Conservation (phyloP, 2,888 invertebrate species). For the Heteromyza rotundicornis region DNA sequence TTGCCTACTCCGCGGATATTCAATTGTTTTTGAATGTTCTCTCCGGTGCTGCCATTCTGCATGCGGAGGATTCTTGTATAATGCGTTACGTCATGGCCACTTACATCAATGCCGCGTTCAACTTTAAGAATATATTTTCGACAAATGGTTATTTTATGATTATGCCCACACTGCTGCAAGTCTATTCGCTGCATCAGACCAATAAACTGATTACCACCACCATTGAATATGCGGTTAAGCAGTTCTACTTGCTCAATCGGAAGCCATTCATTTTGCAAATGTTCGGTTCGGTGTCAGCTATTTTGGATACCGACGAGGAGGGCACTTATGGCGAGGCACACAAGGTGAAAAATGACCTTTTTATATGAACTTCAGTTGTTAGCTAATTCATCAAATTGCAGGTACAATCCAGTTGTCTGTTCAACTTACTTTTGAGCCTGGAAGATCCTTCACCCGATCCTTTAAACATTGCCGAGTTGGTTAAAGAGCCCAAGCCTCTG, state of each 20-base stretch:
- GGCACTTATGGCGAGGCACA: constrained; percentile 90
- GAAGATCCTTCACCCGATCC: constrained; percentile 96
- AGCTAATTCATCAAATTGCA: constrained; percentile 48
- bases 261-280: constrained; percentile 98
- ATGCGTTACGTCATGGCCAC: constrained; percentile 95
- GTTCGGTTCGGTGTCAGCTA: constrained; percentile 98
- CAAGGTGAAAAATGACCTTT: constrained; percentile 67
- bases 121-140: constrained; percentile 98
- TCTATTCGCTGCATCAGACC: constrained; percentile 97
- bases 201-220: constrained; percentile 94
- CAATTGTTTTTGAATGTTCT: constrained; percentile 97
- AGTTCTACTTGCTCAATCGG: constrained; percentile 96
- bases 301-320: constrained; percentile 89
- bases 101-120: constrained; percentile 95
- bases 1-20: constrained; percentile 95
- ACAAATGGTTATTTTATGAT: constrained; percentile 97
- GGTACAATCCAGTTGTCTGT: constrained; percentile 90
- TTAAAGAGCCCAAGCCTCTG: constrained; percentile 88
- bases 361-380: neutral
- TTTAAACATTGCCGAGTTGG: constrained; percentile 87
- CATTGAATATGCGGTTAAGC: constrained; percentile 97
- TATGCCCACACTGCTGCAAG: constrained; percentile 95
- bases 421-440: constrained; percentile 87
- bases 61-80: constrained; percentile 96
- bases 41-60: constrained; percentile 94